Percentiles rank a stretch among this genome's conserved stretches.
Evolutionary conservation across 2,888 invertebrate genomes (phyloP).

Genomic region (Muscina levida): DNA sequence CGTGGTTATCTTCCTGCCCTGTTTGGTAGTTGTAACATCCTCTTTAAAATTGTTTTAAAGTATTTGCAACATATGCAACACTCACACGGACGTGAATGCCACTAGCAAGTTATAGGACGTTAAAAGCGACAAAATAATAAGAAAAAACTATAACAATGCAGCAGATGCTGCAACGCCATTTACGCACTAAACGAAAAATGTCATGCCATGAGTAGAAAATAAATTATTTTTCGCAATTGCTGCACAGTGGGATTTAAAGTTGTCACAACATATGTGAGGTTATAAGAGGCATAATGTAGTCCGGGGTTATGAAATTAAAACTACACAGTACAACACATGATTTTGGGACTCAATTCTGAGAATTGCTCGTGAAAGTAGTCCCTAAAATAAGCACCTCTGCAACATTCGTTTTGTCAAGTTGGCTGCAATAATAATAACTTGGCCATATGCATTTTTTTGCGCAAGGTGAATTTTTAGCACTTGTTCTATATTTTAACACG

Average conservation of each 20-base stretch:
- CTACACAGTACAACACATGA: too few relatives aligned
- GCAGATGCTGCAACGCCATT: constrained; percentile 18
- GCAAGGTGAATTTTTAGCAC: too few relatives aligned
- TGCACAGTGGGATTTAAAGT: not conserved
- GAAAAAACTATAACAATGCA: not conserved
- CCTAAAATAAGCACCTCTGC: too few relatives aligned
- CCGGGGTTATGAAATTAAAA: too few relatives aligned
- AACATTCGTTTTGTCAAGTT: too few relatives aligned
- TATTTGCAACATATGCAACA: not conserved
- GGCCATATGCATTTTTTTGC: too few relatives aligned
- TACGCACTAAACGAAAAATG: constrained; percentile 15
- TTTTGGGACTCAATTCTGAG: too few relatives aligned
- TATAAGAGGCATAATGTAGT: too few relatives aligned
- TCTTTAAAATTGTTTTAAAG: constrained; percentile 1
- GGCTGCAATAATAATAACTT: too few relatives aligned
- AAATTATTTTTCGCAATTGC: not conserved
- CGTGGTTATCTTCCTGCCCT: not conserved
- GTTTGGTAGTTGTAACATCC: not conserved
- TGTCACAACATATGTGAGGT: too few relatives aligned
- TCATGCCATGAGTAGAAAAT: not conserved
- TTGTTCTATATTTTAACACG: too few relatives aligned
- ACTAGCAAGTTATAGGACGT: not conserved
- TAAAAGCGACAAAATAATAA: not conserved
- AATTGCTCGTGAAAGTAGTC: too few relatives aligned
- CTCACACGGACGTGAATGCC: not conserved